Evolutionary conservation across 2,797 vertebrate species (phyloP).

Genomic region (Malurus splendens): DNA sequence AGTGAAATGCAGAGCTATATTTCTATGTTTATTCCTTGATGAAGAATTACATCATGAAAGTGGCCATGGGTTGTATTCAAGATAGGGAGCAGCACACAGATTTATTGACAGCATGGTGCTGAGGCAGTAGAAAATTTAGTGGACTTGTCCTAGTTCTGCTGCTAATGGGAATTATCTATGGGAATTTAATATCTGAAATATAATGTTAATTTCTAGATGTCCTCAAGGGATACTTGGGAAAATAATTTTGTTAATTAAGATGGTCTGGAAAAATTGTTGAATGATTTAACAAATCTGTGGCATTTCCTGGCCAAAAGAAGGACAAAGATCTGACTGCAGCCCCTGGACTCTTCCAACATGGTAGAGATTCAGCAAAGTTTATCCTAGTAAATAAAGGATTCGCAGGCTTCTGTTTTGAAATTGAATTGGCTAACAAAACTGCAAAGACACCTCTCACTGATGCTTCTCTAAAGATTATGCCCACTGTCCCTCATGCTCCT

Average conservation of each 20-base stretch:
- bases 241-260: not conserved
- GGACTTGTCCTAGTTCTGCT: not conserved
- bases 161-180: not conserved
- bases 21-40: not conserved
- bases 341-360: not conserved
- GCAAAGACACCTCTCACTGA: not conserved
- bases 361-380: not conserved
- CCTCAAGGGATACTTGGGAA: not conserved
- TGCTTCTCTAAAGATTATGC: not conserved
- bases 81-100: not conserved
- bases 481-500: not conserved
- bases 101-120: not conserved
- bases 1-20: not conserved
- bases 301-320: not conserved
- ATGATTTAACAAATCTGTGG: not conserved
- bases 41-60: not conserved
- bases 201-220: not conserved
- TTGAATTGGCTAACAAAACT: not conserved
- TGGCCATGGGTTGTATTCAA: not conserved
- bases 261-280: not conserved
- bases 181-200: not conserved
- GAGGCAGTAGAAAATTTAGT: not conserved
- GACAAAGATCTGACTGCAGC: fast-evolving
- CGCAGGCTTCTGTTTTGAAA: not conserved
- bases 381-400: not conserved